A percentile compares a stretch with the other conserved stretches of the same genome.
phyloP scores from a whole-genome alignment of 2,888 invertebrate species.

The Erynnis tages region DNA sequence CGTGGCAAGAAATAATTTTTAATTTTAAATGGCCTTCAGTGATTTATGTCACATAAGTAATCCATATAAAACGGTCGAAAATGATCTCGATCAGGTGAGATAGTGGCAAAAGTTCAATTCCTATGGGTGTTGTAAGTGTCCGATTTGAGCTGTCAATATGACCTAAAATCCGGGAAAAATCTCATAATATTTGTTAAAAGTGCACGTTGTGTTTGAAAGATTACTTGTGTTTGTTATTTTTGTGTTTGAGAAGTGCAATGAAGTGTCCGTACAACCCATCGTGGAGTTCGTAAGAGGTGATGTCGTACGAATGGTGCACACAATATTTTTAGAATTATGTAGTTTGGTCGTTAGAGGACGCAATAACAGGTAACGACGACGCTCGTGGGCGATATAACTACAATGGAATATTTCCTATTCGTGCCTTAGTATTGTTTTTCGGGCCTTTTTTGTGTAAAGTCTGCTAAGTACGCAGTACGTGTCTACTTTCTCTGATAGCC shows the following conservation, averaged over 20 bases:
- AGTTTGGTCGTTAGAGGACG: slow-evolving; percentile 71
- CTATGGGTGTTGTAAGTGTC: slow-evolving; percentile 72
- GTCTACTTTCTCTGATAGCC: slow-evolving; percentile 55
- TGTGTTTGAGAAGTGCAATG: slow-evolving; percentile 21
- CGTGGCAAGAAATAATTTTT: slow-evolving; percentile 79
- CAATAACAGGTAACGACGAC: slow-evolving; percentile 59
- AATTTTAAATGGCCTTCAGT: slow-evolving; percentile 82
- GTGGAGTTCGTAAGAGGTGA: slow-evolving; percentile 51
- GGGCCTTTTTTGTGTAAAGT: slow-evolving; percentile 15
- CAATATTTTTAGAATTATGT: slow-evolving; percentile 80
- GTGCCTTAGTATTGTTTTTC: slow-evolving; percentile 38
- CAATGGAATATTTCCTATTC: slow-evolving; percentile 29
- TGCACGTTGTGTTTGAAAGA: slow-evolving; percentile 40
- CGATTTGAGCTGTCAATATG: slow-evolving; percentile 71
- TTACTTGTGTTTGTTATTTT: slow-evolving; percentile 30
- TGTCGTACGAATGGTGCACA: slow-evolving; percentile 72
- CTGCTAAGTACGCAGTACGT: slow-evolving; percentile 38
- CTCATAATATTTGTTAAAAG: slow-evolving; percentile 50
- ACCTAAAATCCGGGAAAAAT: slow-evolving; percentile 70
- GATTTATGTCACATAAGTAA: slow-evolving; percentile 79
- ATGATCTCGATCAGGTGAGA: slow-evolving; percentile 78
- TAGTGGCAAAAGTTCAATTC: slow-evolving; percentile 55
- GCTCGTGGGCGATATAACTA: slow-evolving; percentile 39
- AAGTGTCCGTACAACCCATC: slow-evolving; percentile 28
- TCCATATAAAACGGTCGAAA: slow-evolving; percentile 78